Conservation (phyloP, 2,797 vertebrate genomes). For the Onychomys leucogaster region DNA sequence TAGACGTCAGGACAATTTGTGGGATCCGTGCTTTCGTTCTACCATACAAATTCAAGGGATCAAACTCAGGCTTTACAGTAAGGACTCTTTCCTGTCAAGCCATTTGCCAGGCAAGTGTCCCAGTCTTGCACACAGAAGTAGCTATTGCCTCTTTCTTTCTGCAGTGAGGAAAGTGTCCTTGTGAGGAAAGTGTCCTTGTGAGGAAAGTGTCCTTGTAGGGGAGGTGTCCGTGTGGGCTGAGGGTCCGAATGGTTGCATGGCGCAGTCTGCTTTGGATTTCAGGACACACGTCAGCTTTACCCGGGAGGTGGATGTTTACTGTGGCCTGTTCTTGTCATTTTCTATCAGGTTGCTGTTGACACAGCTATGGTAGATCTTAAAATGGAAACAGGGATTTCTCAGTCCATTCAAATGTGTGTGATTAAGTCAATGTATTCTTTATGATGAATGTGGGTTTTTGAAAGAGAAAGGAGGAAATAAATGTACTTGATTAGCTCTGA, state of each 20-base stretch:
- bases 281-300: background rate
- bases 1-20: background rate
- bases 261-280: conserved; percentile 34
- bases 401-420: background rate
- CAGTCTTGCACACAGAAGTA: background rate
- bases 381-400: background rate
- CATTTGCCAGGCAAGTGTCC: background rate
- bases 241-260: background rate
- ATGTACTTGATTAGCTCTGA: background rate
- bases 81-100: background rate
- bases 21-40: background rate
- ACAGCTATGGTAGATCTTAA: background rate
- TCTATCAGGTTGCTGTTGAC: background rate
- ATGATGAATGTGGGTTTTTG: background rate
- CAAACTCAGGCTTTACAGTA: background rate
- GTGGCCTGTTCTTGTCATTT: background rate
- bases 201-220: background rate
- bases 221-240: background rate
- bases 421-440: conserved; percentile 5
- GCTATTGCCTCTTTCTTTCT: background rate
- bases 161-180: background rate
- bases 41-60: background rate
- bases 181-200: no score
- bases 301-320: background rate
- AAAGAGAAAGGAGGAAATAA: conserved; percentile 2